phyloP scores from a whole-genome alignment of 2,113 vertebrate genomes.

The Centropus bengalensis region DNA sequence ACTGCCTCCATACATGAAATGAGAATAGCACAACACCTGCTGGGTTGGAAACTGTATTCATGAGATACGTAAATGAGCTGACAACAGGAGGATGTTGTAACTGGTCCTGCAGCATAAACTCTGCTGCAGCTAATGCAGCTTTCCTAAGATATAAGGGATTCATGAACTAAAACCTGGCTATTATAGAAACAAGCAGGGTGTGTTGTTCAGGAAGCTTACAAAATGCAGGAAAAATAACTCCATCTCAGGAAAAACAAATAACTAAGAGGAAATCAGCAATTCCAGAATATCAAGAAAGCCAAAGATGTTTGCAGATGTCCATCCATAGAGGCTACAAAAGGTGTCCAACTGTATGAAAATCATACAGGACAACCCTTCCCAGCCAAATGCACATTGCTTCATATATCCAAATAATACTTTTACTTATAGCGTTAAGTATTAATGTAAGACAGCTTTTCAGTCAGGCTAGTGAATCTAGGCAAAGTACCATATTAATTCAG shows the following conservation, averaged over 20 bases:
- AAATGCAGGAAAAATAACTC: background rate
- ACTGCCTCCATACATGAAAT: background rate
- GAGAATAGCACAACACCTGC: slow-evolving; percentile 23
- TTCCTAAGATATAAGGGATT: background rate
- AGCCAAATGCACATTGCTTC: background rate
- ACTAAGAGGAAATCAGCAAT: background rate
- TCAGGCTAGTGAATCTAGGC: background rate
- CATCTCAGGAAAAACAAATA: background rate
- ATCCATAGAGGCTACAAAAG: background rate
- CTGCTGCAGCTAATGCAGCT: background rate
- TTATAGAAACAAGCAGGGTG: background rate
- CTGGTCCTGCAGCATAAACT: background rate
- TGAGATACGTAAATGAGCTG: background rate
- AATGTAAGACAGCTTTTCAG: background rate
- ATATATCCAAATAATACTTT: background rate
- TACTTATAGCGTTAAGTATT: background rate
- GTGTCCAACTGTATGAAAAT: background rate
- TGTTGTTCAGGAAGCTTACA: background rate
- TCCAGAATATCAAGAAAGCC: background rate
- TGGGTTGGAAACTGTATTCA: background rate
- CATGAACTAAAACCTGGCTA: background rate
- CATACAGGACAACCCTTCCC: background rate
- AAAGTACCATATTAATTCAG: background rate
- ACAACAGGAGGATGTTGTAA: background rate
- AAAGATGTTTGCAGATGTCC: background rate